These are phyloP conservation scores for Hydra vulgaris DNA, from an alignment of 30 jellyfish, hydroid and myxozoan genomes.

Conservation along the genomic window DNA sequence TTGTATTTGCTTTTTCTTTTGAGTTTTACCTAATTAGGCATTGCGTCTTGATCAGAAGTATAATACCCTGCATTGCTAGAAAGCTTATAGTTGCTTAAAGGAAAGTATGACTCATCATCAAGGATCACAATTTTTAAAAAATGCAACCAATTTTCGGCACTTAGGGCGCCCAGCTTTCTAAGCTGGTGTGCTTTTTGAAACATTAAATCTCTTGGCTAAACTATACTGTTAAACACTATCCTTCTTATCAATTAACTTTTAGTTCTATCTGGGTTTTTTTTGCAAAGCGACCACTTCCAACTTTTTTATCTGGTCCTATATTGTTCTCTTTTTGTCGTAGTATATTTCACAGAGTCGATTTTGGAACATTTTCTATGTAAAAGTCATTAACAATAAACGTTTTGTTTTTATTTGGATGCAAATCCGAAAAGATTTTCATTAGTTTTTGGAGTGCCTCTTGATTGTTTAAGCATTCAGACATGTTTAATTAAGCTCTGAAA, in stretches of 20 bases:
- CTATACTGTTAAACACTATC: not conserved
- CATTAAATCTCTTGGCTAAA: not conserved
- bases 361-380: not conserved
- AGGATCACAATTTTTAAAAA: not conserved
- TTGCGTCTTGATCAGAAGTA: not conserved
- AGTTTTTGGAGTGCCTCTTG: not conserved
- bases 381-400: not conserved
- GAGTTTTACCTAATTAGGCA: not conserved
- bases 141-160: not conserved
- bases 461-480: not conserved
- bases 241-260: not conserved
- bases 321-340: not conserved
- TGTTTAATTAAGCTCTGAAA: not conserved
- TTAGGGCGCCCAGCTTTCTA: not conserved
- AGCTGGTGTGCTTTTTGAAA: not conserved
- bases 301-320: not conserved
- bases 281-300: not conserved
- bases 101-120: not conserved
- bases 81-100: not conserved
- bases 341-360: not conserved
- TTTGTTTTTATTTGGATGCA: not conserved
- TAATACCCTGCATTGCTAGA: not conserved
- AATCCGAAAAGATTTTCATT: not conserved
- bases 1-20: not conserved
- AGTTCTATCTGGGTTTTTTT: not conserved